Conservation (phyloP, 2,113 vertebrate genomes). For the Triplophysa rosa region DNA sequence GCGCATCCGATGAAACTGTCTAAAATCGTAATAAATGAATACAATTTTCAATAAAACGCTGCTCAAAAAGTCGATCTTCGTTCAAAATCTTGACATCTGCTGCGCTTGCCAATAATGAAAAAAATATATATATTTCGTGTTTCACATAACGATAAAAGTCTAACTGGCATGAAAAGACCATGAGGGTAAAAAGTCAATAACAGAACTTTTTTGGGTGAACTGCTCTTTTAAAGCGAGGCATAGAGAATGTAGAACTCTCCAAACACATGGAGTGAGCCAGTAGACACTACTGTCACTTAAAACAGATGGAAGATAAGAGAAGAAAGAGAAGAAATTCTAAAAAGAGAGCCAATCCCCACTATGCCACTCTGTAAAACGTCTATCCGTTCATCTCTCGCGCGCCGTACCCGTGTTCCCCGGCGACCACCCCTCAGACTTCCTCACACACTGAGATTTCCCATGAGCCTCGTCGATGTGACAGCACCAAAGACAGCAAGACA, state of each 20-base stretch:
- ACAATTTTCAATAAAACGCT: too few relatives aligned
- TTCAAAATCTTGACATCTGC: too few relatives aligned
- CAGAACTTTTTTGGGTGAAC: too few relatives aligned
- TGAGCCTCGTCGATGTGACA: constrained; percentile 18
- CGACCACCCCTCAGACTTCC: constrained; percentile 18
- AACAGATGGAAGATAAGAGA: not conserved
- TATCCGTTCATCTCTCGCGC: constrained; percentile 3
- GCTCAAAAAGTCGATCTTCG: too few relatives aligned
- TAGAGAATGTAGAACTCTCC: not conserved
- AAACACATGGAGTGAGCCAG: not conserved
- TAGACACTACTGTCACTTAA: constrained; percentile 24
- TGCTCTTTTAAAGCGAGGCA: too few relatives aligned
- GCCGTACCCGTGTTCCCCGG: constrained; percentile 13
- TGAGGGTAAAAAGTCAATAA: too few relatives aligned
- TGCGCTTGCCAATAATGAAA: too few relatives aligned
- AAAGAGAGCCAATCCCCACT: constrained; percentile 9
- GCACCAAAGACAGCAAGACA: constrained; percentile 32
- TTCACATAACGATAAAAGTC: too few relatives aligned
- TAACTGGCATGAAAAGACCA: too few relatives aligned
- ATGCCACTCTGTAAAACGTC: constrained; percentile 1
- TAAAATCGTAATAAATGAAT: too few relatives aligned
- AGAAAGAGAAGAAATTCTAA: not conserved
- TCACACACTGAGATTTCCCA: constrained; percentile 39
- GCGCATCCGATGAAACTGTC: too few relatives aligned
- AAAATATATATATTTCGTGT: too few relatives aligned